Evolutionary conservation across 2,888 invertebrate species (phyloP), one percentile per base, ranked within the genome.

Genomic region (Ceramica pisi): DNA sequence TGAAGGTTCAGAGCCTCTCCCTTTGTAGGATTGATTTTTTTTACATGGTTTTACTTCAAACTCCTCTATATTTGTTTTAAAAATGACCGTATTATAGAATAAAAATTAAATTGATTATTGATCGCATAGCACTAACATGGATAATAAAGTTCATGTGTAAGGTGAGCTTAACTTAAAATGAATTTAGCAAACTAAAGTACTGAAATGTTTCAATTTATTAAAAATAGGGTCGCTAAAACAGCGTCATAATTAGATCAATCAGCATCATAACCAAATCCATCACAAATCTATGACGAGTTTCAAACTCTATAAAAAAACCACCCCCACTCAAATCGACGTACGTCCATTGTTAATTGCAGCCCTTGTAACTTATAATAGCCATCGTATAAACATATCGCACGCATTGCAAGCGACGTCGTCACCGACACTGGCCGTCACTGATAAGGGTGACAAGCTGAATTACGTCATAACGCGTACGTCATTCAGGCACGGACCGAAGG

Each of bases 381-480:
- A 50, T 67, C 65, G 56, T 48, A 69, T 62, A 44, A 9, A 59
- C 59, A 44, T 60, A 82, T 57, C 44, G 57, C 61, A 67, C 51
- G 61, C 21, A 63, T 16, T 79, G 82, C 80, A 70, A 71, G 64
- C 77, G 85, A 81, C 83, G 79, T 70, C 79, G 79, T 85, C 85
- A 84, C 71, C 81, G 84, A 82, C 79, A 85, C 85, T 87, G 86
- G 71, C 73, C 82, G 85, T 83, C 86, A 80, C 68, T 53, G 86
- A 87, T 87, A 87, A 87, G 84, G 80, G 64, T 51, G 82, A 78
- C 84, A 75, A 62, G 71, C 72, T 72, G 71, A 83, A 84, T 83
- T 82, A 83, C 83, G 84, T 84, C 76, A 75, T 85, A 76, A 76
- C 57, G 62, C 67, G 76, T 72, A 78, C 82, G 83, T 83, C 85